These are phyloP conservation scores for Horisme vitalbata DNA, from an alignment of 2,888 invertebrate genomes.

Conservation along the genomic window DNA sequence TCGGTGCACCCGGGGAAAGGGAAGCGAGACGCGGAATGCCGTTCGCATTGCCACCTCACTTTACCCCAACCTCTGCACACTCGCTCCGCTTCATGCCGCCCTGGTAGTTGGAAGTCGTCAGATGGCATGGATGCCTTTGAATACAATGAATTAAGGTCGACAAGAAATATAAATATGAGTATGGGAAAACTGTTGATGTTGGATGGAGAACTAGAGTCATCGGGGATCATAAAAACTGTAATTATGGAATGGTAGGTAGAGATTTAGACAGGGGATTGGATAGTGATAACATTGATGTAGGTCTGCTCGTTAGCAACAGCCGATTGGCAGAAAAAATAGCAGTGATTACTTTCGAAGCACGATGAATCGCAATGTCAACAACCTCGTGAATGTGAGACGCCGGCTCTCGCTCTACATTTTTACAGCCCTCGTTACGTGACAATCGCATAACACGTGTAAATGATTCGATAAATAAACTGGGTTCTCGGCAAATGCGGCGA, in stretches of 20 bases:
- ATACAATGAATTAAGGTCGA: conserved; percentile 16
- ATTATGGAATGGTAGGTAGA: not conserved
- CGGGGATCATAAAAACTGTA: not conserved
- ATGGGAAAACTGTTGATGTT: not conserved
- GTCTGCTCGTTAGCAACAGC: conserved; percentile 27
- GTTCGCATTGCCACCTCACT: conserved; percentile 20
- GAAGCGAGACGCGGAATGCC: conserved; percentile 28
- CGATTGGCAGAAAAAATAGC: conserved; percentile 26
- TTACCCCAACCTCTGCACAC: conserved; percentile 12
- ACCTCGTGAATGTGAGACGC: conserved; percentile 49
- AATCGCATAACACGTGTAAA: conserved; percentile 43
- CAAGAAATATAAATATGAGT: not conserved
- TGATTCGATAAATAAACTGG: conserved; percentile 33
- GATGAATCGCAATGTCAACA: conserved; percentile 60
- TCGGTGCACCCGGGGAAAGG: conserved; percentile 28
- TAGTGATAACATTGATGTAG: conserved; percentile 32
- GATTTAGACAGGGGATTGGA: conserved; percentile 14
- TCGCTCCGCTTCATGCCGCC: conserved; percentile 20
- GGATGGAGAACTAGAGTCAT: not conserved
- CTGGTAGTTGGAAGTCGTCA: conserved; percentile 27
- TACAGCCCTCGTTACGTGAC: conserved; percentile 45
- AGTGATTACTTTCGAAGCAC: conserved; percentile 34
- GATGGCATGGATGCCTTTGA: conserved; percentile 29
- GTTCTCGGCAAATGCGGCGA: conserved; percentile 23
- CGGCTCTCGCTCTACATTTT: conserved; percentile 48